Conservation (phyloP, 1,140 invertebrate species). For the Drosophila auraria region DNA sequence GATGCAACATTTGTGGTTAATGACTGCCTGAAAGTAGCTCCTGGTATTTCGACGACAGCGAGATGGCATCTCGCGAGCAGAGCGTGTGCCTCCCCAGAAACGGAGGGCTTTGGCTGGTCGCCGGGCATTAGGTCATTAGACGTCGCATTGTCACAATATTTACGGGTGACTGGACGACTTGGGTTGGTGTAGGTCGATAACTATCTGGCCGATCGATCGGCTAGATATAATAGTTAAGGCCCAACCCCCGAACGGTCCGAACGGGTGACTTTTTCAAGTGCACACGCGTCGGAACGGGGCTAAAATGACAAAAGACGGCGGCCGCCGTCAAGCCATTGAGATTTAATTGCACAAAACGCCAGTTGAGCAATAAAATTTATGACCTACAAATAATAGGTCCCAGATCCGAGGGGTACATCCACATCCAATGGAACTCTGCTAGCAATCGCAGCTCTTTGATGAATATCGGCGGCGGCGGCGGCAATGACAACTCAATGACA, state of each 20-base stretch:
- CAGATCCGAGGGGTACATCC: conserved; percentile 7
- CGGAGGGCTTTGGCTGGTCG: background rate
- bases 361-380: conserved; percentile 85
- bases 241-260: background rate
- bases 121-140: conserved; percentile 52
- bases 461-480: conserved; percentile 42
- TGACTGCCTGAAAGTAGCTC: conserved; percentile 21
- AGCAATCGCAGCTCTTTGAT: conserved; percentile 73
- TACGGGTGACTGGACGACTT: conserved; percentile 35
- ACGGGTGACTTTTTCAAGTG: conserved; percentile 31
- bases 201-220: conserved; percentile 27
- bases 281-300: conserved; percentile 50
- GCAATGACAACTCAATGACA: conserved; percentile 47
- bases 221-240: conserved; percentile 20
- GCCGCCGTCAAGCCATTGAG: conserved; percentile 72
- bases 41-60: background rate
- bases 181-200: conserved; percentile 25
- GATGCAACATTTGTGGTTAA: conserved; percentile 68
- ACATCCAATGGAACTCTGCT: no score
- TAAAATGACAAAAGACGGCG: conserved; percentile 71
- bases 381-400: conserved; percentile 84
- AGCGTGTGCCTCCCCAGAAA: conserved; percentile 9
- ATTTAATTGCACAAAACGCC: conserved; percentile 84
- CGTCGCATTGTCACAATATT: conserved; percentile 71
- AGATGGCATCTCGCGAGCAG: background rate